Conservation (phyloP, 2,113 vertebrate species). For the Okapia johnstoni region DNA sequence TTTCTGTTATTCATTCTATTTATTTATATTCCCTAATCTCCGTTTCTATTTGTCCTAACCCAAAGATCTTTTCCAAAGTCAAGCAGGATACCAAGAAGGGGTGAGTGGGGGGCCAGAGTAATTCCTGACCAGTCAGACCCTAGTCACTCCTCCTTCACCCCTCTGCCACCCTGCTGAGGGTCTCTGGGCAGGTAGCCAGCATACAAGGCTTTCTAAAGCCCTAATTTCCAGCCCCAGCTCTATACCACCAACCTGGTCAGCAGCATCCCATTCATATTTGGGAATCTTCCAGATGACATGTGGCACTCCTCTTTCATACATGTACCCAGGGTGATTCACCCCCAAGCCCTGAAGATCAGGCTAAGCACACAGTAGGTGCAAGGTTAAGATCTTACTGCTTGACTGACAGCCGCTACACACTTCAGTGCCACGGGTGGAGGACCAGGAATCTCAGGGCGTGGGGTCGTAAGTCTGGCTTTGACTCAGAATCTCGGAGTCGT, state of each 20-base stretch:
- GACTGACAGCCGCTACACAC: not conserved
- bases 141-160: not conserved
- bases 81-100: not conserved
- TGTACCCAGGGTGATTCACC: not conserved
- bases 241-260: not conserved
- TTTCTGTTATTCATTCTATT: not conserved
- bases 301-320: rapidly evolving
- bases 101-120: not conserved
- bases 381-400: not conserved
- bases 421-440: rapidly evolving
- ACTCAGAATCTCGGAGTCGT: not conserved
- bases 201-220: not conserved
- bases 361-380: rapidly evolving
- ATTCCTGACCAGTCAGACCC: not conserved
- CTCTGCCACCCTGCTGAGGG: not conserved
- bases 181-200: not conserved
- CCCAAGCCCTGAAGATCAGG: not conserved
- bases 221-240: not conserved
- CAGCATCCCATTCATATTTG: too few relatives aligned
- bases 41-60: not conserved
- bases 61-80: not conserved
- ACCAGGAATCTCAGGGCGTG: not conserved
- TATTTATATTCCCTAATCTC: not conserved
- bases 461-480: not conserved
- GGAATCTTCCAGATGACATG: not conserved